Percentiles rank a stretch among this genome's conserved stretches.
Evolutionary conservation across 2,888 invertebrate genomes (phyloP).

Genomic region (Luperina nickerlii): DNA sequence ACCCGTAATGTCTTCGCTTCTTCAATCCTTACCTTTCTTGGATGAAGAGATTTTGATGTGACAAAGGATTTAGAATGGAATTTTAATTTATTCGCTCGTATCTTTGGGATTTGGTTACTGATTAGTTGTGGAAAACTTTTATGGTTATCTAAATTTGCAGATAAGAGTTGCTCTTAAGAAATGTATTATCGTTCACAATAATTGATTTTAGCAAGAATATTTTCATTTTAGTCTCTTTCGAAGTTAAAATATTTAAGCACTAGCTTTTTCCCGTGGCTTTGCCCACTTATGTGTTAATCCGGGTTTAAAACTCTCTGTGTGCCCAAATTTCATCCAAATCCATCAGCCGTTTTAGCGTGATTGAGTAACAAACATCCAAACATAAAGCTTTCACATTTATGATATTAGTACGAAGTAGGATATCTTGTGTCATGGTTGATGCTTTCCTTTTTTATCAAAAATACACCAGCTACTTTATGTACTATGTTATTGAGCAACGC

Average conservation of each 20-base stretch:
- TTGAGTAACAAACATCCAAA: neutral
- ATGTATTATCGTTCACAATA: neutral
- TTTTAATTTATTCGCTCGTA: conserved; percentile 60
- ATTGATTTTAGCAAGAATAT: neutral
- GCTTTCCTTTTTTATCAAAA: neutral
- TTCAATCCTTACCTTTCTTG: conserved; percentile 65
- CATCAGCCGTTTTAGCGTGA: neutral
- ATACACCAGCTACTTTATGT: neutral
- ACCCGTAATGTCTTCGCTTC: conserved; percentile 73
- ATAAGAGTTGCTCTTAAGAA: neutral
- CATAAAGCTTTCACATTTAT: neutral
- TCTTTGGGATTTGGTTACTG: conserved; percentile 41
- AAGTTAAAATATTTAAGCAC: neutral
- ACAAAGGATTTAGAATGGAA: conserved; percentile 63
- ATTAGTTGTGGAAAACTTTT: conserved; percentile 26
- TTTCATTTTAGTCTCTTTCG: neutral
- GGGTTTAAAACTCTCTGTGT: neutral
- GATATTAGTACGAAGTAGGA: neutral
- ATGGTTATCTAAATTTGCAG: neutral
- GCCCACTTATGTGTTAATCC: neutral
- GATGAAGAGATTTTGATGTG: conserved; percentile 68
- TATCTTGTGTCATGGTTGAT: neutral
- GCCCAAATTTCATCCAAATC: neutral
- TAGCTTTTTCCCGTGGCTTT: neutral
- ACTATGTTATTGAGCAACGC: neutral